Base-by-base conservation (phyloP, 2,888 invertebrate genomes). In the Troides helena region DNA sequence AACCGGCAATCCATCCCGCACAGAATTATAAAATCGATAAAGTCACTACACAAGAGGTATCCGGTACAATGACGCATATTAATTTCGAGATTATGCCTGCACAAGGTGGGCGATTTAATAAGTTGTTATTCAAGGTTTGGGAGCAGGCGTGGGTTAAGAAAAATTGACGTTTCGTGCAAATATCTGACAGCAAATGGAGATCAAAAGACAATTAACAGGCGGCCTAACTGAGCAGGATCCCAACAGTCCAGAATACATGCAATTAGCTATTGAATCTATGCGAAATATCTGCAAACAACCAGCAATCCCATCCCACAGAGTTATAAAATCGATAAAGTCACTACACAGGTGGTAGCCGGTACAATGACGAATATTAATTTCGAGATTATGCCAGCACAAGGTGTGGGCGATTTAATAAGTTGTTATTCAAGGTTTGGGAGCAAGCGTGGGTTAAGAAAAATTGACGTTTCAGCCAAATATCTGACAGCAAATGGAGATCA, bases 61-160 rank as follows among this genome's bases (percentile, higher is more conserved):
- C 81, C 2, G 87, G 87, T 18, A 70, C 67, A 1, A 71, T 76
- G 59, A 85, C 82, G 46, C 70, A 72, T 50, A 83, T 88, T 58
- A 77, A 83, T 71, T 88, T 81, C 68, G 77, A 74, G 36, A 81
- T 84, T 57, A 74, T 75, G 2, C 80, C 81, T 7, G 77, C 76
- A 4, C 75, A 75, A 59, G 84, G 84, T 72, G 5, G 59, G 68
- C 21, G 71, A 78, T 65, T 74, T 17, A 50, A 77, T 36, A 63
- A 77, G 61, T 25, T 85, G 85, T 68, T 69, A 77, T 43, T 80
- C 3, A 60, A 77, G 65, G 72, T 85, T 30, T 39, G 39, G 39
- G 39, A 39, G 39, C 10, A 39, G 10, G 0, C 39, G 1, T 2
- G 18, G n/a, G 7, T 30, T 17, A 53, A 53, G 17, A 53, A 53